These are phyloP conservation scores for Junonia oenone DNA, from an alignment of 2,888 invertebrate species.

Conservation along the genomic window DNA sequence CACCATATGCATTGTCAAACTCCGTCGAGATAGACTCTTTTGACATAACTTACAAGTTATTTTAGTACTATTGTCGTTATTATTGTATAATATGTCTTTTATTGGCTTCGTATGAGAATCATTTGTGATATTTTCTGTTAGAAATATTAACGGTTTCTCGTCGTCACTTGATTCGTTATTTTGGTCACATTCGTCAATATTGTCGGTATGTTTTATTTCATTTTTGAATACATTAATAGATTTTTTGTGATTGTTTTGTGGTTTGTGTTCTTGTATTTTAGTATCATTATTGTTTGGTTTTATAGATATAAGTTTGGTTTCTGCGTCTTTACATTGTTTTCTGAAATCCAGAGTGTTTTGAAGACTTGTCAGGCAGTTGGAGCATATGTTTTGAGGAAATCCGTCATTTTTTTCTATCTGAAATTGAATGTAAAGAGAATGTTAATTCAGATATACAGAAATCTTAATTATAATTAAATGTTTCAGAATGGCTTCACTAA, in stretches of 20 bases:
- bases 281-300: neutral
- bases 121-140: neutral
- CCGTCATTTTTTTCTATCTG: conserved; percentile 42
- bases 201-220: neutral
- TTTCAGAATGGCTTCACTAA: no score
- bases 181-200: neutral
- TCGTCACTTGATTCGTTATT: neutral
- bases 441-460: no score
- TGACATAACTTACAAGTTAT: conserved; percentile 48
- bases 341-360: conserved; percentile 42
- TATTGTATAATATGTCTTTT: neutral
- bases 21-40: conserved; percentile 45
- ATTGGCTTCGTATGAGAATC: neutral
- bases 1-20: conserved; percentile 45
- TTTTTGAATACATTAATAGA: neutral
- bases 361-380: conserved; percentile 32
- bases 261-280: neutral
- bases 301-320: conserved; percentile 33
- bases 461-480: no score
- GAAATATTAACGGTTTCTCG: neutral
- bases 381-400: conserved; percentile 47
- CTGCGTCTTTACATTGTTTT: conserved; percentile 38
- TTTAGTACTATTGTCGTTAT: conserved; percentile 15
- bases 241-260: neutral
- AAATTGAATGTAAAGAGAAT: conserved; percentile 19